Conservation (phyloP, 1,140 invertebrate genomes). For the Adelges cooleyi region DNA sequence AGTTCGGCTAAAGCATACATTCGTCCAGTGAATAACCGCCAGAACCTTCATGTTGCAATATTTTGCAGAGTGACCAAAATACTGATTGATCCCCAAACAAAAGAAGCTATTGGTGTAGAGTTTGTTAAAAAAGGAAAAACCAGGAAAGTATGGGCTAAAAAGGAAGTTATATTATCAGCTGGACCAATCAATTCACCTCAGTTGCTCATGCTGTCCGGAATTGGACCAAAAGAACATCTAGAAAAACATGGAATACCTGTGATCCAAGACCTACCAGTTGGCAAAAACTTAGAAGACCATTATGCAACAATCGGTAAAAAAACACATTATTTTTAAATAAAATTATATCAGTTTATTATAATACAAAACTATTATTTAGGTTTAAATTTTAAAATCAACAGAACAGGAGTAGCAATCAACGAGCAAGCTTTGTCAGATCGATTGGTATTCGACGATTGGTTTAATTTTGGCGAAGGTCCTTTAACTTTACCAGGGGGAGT, state of each 20-base stretch:
- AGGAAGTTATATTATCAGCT: slow-evolving; percentile 63
- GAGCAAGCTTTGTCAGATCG: slow-evolving; percentile 44
- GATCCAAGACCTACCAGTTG: slow-evolving; percentile 50
- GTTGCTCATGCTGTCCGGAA: slow-evolving; percentile 54
- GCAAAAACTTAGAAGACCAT: slow-evolving; percentile 68
- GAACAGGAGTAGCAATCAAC: slow-evolving; percentile 55
- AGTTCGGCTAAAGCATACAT: slow-evolving; percentile 52
- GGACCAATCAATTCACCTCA: slow-evolving; percentile 70
- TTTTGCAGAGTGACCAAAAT: slow-evolving; percentile 54
- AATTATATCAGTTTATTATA: slow-evolving; percentile 39
- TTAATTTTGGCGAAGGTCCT: slow-evolving; percentile 39
- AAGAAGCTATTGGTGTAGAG: slow-evolving; percentile 51
- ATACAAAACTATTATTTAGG: slow-evolving; percentile 43
- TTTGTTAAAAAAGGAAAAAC: slow-evolving; percentile 43
- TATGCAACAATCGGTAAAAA: slow-evolving; percentile 53
- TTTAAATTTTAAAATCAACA: slow-evolving; percentile 54
- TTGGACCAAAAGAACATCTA: slow-evolving; percentile 47
- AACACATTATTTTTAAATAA: slow-evolving; percentile 35
- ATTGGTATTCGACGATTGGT: slow-evolving; percentile 30
- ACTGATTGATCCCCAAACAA: slow-evolving; percentile 48
- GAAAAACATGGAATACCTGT: slow-evolving; percentile 54
- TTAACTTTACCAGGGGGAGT: slow-evolving; percentile 42
- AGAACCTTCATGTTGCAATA: slow-evolving; percentile 58
- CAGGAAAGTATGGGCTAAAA: slow-evolving; percentile 47
- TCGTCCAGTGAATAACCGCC: slow-evolving; percentile 42